Evolutionary conservation across 2,113 vertebrate species (phyloP).

Genomic region (Campylorhamphus procurvoides): DNA sequence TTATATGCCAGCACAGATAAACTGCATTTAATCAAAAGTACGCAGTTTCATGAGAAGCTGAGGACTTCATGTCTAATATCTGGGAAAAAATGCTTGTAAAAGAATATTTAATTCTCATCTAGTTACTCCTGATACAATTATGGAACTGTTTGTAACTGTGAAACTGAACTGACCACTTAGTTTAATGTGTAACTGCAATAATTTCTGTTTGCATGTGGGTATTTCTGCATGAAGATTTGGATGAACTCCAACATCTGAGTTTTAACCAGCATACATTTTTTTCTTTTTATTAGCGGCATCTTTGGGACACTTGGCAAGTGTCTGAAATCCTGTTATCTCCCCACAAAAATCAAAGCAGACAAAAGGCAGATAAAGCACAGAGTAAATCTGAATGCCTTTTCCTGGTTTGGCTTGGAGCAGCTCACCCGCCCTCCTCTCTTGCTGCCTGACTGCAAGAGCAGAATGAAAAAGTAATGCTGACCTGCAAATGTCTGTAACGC

Average conservation of each 20-base stretch:
- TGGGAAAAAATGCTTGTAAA: neutral
- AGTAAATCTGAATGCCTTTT: neutral
- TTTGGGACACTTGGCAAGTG: neutral
- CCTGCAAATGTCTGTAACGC: neutral
- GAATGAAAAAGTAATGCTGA: neutral
- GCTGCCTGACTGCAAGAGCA: neutral
- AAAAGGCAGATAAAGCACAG: neutral
- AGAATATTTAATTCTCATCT: neutral
- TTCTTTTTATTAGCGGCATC: neutral
- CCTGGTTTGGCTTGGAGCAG: neutral
- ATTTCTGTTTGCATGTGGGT: neutral
- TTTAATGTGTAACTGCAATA: slow-evolving; percentile 46
- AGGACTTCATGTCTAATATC: neutral
- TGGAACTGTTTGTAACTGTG: neutral
- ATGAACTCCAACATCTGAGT: neutral
- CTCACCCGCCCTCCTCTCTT: neutral
- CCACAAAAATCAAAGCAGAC: neutral
- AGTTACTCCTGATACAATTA: neutral
- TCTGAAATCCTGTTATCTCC: neutral
- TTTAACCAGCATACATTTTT: neutral
- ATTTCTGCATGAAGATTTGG: neutral
- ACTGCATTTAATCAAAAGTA: neutral
- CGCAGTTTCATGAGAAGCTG: neutral
- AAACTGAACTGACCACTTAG: neutral
- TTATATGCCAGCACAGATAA: neutral